Percentiles rank a stretch among this genome's conserved stretches.
These are phyloP conservation scores for Herpailurus yagouaroundi DNA, from an alignment of 2,113 vertebrate genomes.

Conservation along the genomic window DNA sequence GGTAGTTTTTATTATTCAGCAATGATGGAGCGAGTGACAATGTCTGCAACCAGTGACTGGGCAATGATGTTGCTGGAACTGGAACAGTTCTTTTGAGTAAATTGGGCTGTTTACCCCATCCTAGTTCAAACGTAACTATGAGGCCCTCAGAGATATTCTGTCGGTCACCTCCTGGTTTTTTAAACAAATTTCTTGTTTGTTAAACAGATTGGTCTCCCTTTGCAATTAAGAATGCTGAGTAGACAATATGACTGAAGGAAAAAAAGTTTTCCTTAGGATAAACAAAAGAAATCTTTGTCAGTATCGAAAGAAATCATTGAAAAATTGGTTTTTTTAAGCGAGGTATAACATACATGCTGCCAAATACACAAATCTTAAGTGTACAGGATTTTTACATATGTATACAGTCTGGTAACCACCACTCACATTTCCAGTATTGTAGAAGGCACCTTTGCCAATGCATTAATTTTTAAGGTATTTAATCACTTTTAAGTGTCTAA, in stretches of 20 bases:
- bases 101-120: not conserved
- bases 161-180: not conserved
- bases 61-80: not conserved
- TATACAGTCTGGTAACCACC: not conserved
- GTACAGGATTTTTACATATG: not conserved
- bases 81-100: not conserved
- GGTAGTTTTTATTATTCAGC: not conserved
- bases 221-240: constrained; percentile 33
- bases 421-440: not conserved
- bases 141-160: not conserved
- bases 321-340: not conserved
- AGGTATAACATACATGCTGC: not conserved
- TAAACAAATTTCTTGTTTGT: not conserved
- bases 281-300: constrained; percentile 45
- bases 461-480: not conserved
- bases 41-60: not conserved
- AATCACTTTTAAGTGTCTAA: constrained; percentile 2
- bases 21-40: not conserved
- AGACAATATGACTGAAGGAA: constrained; percentile 1
- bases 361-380: not conserved
- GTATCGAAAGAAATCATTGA: not conserved
- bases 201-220: not conserved
- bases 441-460: not conserved
- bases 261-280: constrained; percentile 14
- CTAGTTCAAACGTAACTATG: not conserved